Percentiles rank a stretch among this genome's conserved stretches.
These are phyloP conservation scores for Drosophila neonasuta DNA, from an alignment of 2,888 invertebrate genomes.

Conservation along the genomic window DNA sequence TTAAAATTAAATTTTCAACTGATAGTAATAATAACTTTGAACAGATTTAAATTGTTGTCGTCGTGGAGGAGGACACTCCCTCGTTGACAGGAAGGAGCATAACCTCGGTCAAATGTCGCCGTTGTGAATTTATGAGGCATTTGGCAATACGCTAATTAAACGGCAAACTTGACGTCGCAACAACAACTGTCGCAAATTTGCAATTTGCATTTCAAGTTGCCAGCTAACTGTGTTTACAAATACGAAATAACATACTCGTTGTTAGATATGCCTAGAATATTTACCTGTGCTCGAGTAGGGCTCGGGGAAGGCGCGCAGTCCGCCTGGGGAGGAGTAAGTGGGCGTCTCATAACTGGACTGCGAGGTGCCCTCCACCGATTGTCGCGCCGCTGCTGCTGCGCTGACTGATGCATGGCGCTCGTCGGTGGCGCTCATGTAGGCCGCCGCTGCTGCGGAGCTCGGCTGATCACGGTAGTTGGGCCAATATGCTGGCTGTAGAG, in stretches of 20 bases:
- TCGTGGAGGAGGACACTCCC: slow-evolving; percentile 37
- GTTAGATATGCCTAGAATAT: slow-evolving; percentile 43
- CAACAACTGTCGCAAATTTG: slow-evolving; percentile 40
- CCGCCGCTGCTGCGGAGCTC: slow-evolving; percentile 78
- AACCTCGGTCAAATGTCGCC: slow-evolving; percentile 42
- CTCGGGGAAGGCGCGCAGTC: slow-evolving; percentile 81
- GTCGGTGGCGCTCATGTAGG: slow-evolving; percentile 81
- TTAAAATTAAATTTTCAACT: neutral
- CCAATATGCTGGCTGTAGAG: slow-evolving; percentile 79
- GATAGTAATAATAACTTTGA: neutral
- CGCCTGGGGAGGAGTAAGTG: slow-evolving; percentile 81
- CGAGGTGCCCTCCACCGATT: slow-evolving; percentile 82
- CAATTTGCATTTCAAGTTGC: slow-evolving; percentile 22
- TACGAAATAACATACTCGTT: slow-evolving; percentile 3
- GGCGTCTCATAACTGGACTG: slow-evolving; percentile 82
- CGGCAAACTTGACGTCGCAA: slow-evolving; percentile 55
- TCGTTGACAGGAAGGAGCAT: slow-evolving; percentile 46
- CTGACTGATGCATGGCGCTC: slow-evolving; percentile 81
- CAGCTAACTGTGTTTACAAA: slow-evolving; percentile 22
- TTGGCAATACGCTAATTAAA: slow-evolving; percentile 71
- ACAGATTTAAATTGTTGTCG: neutral
- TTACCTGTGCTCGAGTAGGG: slow-evolving; percentile 82
- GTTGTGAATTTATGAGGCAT: slow-evolving; percentile 53
- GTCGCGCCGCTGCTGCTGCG: slow-evolving; percentile 80
- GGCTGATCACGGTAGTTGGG: slow-evolving; percentile 82